Evolutionary conservation across 2,113 vertebrate species (phyloP).

Genomic region (Desmodus rotundus): DNA sequence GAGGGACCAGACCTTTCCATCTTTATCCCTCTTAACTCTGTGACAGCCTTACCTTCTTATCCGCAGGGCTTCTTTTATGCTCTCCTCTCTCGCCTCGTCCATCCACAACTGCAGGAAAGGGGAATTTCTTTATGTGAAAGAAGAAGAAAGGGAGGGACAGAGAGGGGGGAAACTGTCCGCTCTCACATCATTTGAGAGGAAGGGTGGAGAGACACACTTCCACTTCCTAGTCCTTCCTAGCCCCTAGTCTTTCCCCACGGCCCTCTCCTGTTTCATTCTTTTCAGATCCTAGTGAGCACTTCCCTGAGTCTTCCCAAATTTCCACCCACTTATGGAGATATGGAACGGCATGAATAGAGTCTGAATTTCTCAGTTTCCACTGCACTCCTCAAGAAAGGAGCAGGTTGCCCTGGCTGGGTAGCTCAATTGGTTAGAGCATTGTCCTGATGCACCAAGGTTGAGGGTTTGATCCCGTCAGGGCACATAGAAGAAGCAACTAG

Average conservation of each 20-base stretch:
- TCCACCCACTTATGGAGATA: background rate
- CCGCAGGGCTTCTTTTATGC: conserved; percentile 69
- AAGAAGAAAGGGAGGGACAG: background rate
- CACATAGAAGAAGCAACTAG: too few relatives aligned
- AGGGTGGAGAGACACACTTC: background rate
- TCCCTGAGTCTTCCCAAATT: background rate
- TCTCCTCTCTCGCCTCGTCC: conserved; percentile 67
- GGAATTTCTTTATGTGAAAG: background rate
- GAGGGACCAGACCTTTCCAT: background rate
- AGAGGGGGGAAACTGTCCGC: background rate
- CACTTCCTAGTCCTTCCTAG: background rate
- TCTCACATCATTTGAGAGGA: background rate
- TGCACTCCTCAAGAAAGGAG: background rate
- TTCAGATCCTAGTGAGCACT: background rate
- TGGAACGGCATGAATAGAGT: background rate
- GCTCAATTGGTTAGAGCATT: too few relatives aligned
- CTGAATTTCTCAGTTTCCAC: background rate
- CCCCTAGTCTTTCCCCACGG: background rate
- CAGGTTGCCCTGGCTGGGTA: background rate
- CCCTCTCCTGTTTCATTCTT: background rate
- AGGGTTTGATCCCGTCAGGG: too few relatives aligned
- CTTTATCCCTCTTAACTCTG: background rate
- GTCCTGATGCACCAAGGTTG: too few relatives aligned
- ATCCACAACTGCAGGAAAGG: conserved; percentile 82
- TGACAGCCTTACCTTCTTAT: conserved; percentile 83